Base-by-base conservation (phyloP, 2,888 invertebrate genomes). In the Agonopterix subpropinquella region DNA sequence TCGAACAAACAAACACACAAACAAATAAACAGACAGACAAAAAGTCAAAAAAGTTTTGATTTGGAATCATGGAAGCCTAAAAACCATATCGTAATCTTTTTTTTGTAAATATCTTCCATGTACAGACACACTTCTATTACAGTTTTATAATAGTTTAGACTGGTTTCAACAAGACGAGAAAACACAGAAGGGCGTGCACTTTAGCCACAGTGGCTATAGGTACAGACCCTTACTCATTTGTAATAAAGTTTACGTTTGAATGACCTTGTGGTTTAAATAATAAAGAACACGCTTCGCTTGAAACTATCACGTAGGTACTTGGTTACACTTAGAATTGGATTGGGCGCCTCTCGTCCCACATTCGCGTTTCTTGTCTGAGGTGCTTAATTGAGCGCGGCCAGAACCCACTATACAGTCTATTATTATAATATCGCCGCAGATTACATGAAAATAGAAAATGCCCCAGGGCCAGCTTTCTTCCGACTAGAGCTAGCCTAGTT, bases 371-470 rank as follows among this genome's bases (percentile, higher is more conserved):
- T 73, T 70, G 58, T 58, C 55, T 52, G 62, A 64, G 62, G 59
- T 62, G 66, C 69, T 74, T 84, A 84, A 83, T 83, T 82, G 77
- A 80, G 72, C 73, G 63, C 65, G 64, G 72, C 69, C 63, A 58
- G 65, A 71, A 72, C 70, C 73, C 73, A 66, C 66, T 64, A 66
- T 58, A 58, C 49, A 61, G 62, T 70, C 71, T 73, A 77, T 81
- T 80, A 82, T 83, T 77, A 81, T 77, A 77, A 80, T 80, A 77
- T 73, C 70, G 69, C 71, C 70, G 65, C 68, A 79, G 77, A 80
- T 84, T 83, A 76, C 72, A 79, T 62, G 74, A 80, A 84, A 83
- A 84, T 81, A 80, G 83, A 82, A 83, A 85, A 80, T 75, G 71
- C 76, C 75, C 62, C 73, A 79, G 80, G 80, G 83, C 77, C 73